These are phyloP conservation scores for Meiosimyza decipiens DNA, from an alignment of 2,888 invertebrate genomes.

Conservation along the genomic window DNA sequence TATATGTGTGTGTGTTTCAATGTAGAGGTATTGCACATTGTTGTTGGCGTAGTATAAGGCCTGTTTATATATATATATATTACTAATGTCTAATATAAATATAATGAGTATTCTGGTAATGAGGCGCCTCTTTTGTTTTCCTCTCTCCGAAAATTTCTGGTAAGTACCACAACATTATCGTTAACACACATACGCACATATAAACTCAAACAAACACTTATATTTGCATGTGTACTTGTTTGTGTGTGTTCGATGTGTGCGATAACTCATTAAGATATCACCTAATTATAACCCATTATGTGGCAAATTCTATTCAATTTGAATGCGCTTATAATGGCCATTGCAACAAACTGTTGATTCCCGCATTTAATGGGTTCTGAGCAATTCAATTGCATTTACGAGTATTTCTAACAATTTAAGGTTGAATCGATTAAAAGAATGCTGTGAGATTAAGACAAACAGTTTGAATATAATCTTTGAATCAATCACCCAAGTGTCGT, in stretches of 20 bases:
- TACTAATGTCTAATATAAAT: not conserved
- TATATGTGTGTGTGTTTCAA: too few relatives aligned
- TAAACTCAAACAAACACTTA: constrained; percentile 12
- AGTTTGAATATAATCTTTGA: too few relatives aligned
- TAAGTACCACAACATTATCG: constrained; percentile 31
- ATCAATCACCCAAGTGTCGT: too few relatives aligned
- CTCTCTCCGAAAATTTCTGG: not conserved
- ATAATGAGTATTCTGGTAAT: not conserved
- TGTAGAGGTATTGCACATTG: not conserved
- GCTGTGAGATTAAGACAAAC: not conserved
- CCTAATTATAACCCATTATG: constrained; percentile 26
- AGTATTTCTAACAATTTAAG: not conserved
- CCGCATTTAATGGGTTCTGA: not conserved
- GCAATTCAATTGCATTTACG: not conserved
- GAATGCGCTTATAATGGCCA: not conserved
- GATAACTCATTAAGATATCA: constrained; percentile 24
- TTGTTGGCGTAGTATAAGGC: not conserved
- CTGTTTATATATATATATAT: not conserved
- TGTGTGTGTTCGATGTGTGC: constrained; percentile 6
- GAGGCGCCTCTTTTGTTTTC: not conserved
- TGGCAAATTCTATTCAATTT: constrained; percentile 20
- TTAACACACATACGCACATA: constrained; percentile 18
- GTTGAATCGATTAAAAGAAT: not conserved
- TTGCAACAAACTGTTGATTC: constrained; percentile 28
- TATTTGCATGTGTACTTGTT: constrained; percentile 2